Percentiles rank a stretch among this genome's conserved stretches.
Evolutionary conservation across 2,888 invertebrate species (phyloP).

Genomic region (Drosophila putrida): DNA sequence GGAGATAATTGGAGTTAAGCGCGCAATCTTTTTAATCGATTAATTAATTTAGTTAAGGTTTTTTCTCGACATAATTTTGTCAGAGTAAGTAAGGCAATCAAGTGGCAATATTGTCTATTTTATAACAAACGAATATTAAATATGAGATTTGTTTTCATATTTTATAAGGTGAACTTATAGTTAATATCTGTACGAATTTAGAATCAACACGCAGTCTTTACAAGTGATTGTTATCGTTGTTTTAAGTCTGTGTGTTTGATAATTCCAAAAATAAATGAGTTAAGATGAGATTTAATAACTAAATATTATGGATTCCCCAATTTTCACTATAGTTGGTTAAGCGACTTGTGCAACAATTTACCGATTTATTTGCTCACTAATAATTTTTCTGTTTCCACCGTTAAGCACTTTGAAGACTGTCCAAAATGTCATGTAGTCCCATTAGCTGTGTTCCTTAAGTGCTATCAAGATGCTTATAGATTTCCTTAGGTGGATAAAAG

Average conservation of each 20-base stretch:
- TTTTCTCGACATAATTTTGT: not conserved
- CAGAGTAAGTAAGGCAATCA: not conserved
- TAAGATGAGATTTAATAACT: no score
- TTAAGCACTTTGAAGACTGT: not conserved
- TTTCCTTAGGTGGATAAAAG: not conserved
- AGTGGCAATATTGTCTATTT: no score
- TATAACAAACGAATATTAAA: no score
- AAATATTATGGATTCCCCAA: no score
- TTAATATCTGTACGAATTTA: not conserved
- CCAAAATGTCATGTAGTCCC: not conserved
- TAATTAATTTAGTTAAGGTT: not conserved
- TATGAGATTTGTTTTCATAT: not conserved
- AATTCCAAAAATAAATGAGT: no score
- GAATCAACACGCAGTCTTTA: not conserved
- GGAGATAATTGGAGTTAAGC: conserved; percentile 1
- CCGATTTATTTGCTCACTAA: not conserved
- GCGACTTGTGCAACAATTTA: not conserved
- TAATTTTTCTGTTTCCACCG: not conserved
- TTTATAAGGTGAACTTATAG: no score
- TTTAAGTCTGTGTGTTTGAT: not conserved
- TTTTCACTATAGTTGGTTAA: no score
- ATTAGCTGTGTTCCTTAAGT: not conserved
- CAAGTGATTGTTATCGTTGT: not conserved
- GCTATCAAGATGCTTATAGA: not conserved
- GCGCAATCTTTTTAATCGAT: conserved; percentile 6